Evolutionary conservation across 2,888 invertebrate species (phyloP), one percentile per base, ranked within the genome.

Genomic region (Heliconius ismenius): DNA sequence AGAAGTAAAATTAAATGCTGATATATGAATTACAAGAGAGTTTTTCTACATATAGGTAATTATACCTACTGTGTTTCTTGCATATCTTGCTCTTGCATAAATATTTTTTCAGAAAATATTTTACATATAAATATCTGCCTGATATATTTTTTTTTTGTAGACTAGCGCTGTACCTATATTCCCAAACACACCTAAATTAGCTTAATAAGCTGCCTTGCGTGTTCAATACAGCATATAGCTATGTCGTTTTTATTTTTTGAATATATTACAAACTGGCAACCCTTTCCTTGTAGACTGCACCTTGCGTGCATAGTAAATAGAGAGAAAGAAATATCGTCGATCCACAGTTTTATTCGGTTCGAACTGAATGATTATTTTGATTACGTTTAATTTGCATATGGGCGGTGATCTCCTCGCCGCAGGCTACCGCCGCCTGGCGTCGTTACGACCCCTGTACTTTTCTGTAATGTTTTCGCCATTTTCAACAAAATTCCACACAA

Each of bases 401-500:
- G 89, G 87, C 89, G 88, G 87, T 84, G 89, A 86, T 86, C 84
- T 84, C 84, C 83, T 83, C 84, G 90, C 92, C 91, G 83, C 86
- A 85, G 91, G 90, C 88, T 81, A 81, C 84, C 87, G 86, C 89
- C 89, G 89, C 86, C 86, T 87, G 83, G 84, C 90, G 88, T 88
- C 89, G 89, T 90, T 89, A 89, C 91, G 87, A 91, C 91, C 92
- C 93, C 92, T 90, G 92, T 93, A 92, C 91, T 93, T 93, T 93
- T 92, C 92, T 92, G 91, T 93, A 93, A 94, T 94, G 91, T 94
- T 93, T 94, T 94, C 93, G 93, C 94, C 93, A 92, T 94, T 93
- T 93, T 89, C 92, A 93, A 93, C 93, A 92, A 93, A 93, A 93
- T 93, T 94, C 93, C 94, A 84, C 87, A 91, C 94, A 93, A 94